phyloP scores from a whole-genome alignment of 2,888 invertebrate genomes.

The Petrolisthes manimaculis region DNA sequence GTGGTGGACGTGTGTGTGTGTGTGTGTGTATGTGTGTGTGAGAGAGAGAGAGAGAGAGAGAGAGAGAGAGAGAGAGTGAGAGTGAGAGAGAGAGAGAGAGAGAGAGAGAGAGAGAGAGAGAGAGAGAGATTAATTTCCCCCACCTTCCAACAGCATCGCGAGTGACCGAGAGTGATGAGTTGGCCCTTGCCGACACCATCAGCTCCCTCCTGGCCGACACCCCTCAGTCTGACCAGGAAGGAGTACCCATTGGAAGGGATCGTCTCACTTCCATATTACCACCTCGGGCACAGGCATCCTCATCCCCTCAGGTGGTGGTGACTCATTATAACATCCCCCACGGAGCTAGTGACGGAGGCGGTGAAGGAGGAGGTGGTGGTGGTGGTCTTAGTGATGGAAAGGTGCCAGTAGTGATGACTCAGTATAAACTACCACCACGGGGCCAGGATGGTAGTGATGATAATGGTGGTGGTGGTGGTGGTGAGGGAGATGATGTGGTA shows the following conservation, averaged over 20 bases:
- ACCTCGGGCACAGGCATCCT: background rate
- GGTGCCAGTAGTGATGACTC: slow-evolving; percentile 26
- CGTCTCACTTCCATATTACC: slow-evolving; percentile 3
- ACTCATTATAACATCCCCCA: slow-evolving; percentile 9
- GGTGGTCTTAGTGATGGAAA: background rate
- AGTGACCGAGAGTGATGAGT: background rate
- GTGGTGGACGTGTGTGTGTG: too few species aligned
- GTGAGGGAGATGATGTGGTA: slow-evolving; percentile 4
- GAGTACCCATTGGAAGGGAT: slow-evolving; percentile 1
- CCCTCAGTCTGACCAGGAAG: slow-evolving; percentile 24
- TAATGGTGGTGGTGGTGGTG: background rate
- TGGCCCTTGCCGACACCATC: slow-evolving; percentile 26
- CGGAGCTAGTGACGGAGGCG: background rate
- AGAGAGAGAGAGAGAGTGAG: slow-evolving; percentile 2
- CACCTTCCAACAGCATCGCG: background rate
- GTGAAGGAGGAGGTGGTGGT: background rate
- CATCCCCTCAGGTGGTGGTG: slow-evolving; percentile 13
- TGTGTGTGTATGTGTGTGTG: too few species aligned
- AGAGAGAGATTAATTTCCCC: background rate
- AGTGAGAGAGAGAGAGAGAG: slow-evolving; percentile 15
- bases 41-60: background rate
- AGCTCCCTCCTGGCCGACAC: slow-evolving; percentile 21
- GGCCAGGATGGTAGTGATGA: background rate
- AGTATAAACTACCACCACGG: background rate
- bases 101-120: slow-evolving; percentile 29